phyloP scores from a whole-genome alignment of 2,797 vertebrate species.

The Nyctalus aviator region DNA sequence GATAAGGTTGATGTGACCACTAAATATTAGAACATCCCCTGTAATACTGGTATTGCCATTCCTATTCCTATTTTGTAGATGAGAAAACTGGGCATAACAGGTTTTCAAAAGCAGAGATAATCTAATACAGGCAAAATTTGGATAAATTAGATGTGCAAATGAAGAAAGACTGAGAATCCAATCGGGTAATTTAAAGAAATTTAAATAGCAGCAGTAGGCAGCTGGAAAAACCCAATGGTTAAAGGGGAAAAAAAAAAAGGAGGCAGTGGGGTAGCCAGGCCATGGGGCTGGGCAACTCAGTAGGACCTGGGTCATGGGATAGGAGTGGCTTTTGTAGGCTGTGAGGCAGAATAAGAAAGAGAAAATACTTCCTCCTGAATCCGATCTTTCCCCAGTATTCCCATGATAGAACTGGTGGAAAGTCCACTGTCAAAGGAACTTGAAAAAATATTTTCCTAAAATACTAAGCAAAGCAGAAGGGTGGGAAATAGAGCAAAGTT shows the following conservation, averaged over 20 bases:
- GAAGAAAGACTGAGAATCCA: neutral
- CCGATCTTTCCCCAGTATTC: neutral
- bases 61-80: neutral
- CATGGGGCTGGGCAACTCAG: no score
- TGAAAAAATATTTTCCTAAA: constrained; percentile 36
- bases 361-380: neutral
- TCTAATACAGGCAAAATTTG: neutral
- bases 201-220: neutral
- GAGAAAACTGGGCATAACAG: neutral
- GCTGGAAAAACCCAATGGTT: neutral
- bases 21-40: neutral
- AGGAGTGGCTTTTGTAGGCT: rapidly evolving
- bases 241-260: neutral
- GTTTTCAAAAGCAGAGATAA: neutral
- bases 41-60: neutral
- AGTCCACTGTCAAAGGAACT: neutral
- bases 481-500: neutral
- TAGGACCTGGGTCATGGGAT: neutral
- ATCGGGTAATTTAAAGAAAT: neutral
- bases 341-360: neutral
- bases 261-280: rapidly evolving
- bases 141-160: neutral
- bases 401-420: neutral
- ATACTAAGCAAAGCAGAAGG: neutral
- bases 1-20: neutral